A percentile compares a stretch with the other conserved stretches of the same genome.
Evolutionary conservation across 2,888 invertebrate species (phyloP).

Genomic region (Athalia cordata): DNA sequence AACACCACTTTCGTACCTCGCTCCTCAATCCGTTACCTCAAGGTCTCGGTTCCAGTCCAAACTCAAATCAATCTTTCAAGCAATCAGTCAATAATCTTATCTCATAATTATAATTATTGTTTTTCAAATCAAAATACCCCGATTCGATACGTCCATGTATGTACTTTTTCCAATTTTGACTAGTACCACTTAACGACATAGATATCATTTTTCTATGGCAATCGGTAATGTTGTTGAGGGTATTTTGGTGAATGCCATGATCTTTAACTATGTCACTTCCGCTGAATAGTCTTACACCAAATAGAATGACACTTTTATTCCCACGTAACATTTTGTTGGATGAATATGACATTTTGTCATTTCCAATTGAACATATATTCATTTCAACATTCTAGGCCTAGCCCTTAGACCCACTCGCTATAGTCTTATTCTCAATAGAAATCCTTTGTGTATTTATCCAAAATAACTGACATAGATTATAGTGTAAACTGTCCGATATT

Average conservation of each 20-base stretch:
- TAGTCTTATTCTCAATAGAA: conserved; percentile 18
- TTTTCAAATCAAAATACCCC: conserved; percentile 7
- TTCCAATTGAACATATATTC: neutral
- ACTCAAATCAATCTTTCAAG: conserved; percentile 41
- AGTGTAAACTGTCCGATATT: conserved; percentile 5
- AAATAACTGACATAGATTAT: conserved; percentile 2
- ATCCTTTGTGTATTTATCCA: neutral
- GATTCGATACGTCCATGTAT: conserved; percentile 28
- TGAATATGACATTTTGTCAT: conserved; percentile 20
- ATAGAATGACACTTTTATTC: conserved; percentile 17
- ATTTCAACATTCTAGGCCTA: conserved; percentile 10
- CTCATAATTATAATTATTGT: conserved; percentile 33
- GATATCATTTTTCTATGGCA: neutral
- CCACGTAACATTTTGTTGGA: neutral
- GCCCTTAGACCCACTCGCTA: conserved; percentile 32
- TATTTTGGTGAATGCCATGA: conserved; percentile 14
- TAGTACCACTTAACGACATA: conserved; percentile 17
- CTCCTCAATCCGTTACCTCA: conserved; percentile 71
- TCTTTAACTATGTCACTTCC: conserved; percentile 4
- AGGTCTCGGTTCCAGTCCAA: conserved; percentile 68
- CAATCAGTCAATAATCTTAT: conserved; percentile 16
- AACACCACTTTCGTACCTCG: conserved; percentile 70
- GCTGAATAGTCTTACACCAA: conserved; percentile 28
- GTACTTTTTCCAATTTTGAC: conserved; percentile 17
- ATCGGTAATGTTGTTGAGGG: conserved; percentile 4